phyloP scores from a whole-genome alignment of 2,888 invertebrate genomes.

The Apeira syringaria region DNA sequence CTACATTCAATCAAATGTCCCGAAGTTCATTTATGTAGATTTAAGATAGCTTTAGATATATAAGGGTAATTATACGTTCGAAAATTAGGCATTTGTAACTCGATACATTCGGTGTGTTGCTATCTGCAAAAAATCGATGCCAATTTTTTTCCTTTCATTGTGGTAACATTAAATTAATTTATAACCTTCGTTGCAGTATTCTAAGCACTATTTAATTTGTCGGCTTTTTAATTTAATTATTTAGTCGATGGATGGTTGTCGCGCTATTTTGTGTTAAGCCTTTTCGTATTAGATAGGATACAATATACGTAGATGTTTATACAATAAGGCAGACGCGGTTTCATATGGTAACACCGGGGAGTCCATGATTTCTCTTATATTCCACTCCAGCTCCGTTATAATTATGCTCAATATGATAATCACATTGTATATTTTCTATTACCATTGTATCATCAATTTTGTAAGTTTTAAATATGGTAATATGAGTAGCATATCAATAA shows the following conservation, averaged over 20 bases:
- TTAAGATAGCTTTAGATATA: slow-evolving; percentile 69
- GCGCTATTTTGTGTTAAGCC: slow-evolving; percentile 61
- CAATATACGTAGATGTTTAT: slow-evolving; percentile 71
- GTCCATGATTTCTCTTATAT: slow-evolving; percentile 24
- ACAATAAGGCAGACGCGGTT: slow-evolving; percentile 54
- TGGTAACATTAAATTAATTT: slow-evolving; percentile 54
- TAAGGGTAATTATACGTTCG: slow-evolving; percentile 56
- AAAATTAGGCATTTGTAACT: slow-evolving; percentile 72
- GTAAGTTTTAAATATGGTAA: slow-evolving; percentile 8
- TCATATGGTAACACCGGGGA: slow-evolving; percentile 39
- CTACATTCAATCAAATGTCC: slow-evolving; percentile 27
- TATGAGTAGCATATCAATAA: slow-evolving; percentile 45
- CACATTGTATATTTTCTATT: slow-evolving; percentile 13
- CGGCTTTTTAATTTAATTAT: slow-evolving; percentile 54
- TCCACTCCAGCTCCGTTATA: slow-evolving; percentile 15
- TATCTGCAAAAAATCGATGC: slow-evolving; percentile 49
- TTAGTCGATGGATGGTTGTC: slow-evolving; percentile 62
- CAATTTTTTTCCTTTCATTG: slow-evolving; percentile 37
- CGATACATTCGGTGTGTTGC: slow-evolving; percentile 63
- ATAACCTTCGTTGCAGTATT: slow-evolving; percentile 63
- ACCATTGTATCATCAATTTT: slow-evolving; percentile 9
- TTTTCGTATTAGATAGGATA: slow-evolving; percentile 76
- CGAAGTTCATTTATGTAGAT: slow-evolving; percentile 62
- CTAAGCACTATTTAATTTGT: slow-evolving; percentile 37
- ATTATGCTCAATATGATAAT: slow-evolving; percentile 28